These are phyloP conservation scores for Siniperca chuatsi DNA, from an alignment of 2,113 vertebrate species.

Conservation along the genomic window DNA sequence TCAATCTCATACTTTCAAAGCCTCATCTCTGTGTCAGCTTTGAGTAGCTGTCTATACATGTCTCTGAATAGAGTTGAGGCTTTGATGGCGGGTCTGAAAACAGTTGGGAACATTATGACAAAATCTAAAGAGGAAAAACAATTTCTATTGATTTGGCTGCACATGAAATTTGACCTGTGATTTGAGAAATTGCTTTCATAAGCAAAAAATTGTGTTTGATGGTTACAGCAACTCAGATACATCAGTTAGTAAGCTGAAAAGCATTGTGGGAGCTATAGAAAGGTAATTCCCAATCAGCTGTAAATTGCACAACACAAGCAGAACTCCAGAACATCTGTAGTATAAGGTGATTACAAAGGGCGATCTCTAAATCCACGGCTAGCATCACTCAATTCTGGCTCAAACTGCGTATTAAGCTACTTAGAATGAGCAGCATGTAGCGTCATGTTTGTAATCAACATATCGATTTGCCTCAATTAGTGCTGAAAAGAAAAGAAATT, in stretches of 20 bases:
- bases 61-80: constrained; percentile 65
- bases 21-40: constrained; percentile 74
- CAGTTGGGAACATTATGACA: constrained; percentile 64
- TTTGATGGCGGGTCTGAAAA: constrained; percentile 78
- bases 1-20: constrained; percentile 83
- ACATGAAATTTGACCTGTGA: constrained; percentile 46
- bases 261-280: constrained; percentile 8
- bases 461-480: constrained; percentile 19
- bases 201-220: constrained; percentile 20
- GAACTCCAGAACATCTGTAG: neutral
- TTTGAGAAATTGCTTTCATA: constrained; percentile 52
- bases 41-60: constrained; percentile 79
- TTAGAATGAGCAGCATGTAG: constrained; percentile 1
- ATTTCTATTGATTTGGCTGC: constrained; percentile 58
- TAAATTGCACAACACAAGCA: constrained; percentile 2
- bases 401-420: constrained; percentile 7
- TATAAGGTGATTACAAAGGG: neutral
- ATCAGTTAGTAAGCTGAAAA: neutral
- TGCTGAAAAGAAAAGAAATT: neutral
- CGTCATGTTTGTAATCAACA: constrained; percentile 20
- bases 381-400: neutral
- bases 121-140: constrained; percentile 53
- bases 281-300: constrained; percentile 31
- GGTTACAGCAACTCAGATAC: neutral
- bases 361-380: neutral